Percentiles rank a stretch among this genome's conserved stretches.
These are phyloP conservation scores for Pentalonia nigronervosa DNA, from an alignment of 1,140 invertebrate species.

Conservation along the genomic window DNA sequence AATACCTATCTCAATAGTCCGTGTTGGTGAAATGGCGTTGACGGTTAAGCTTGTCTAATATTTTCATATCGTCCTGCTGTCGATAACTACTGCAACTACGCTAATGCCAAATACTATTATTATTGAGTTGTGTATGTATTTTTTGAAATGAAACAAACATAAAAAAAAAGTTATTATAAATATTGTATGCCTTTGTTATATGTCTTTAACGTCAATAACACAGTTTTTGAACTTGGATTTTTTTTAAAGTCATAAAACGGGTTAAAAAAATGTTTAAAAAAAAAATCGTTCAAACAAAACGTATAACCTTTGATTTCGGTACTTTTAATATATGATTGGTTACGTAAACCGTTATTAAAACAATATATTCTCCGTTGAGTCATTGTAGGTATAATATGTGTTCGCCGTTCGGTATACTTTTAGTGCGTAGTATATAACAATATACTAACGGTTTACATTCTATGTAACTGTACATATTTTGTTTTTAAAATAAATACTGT, in stretches of 20 bases:
- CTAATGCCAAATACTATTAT: neutral
- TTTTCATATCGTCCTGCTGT: neutral
- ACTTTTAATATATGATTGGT: neutral
- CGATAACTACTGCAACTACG: neutral
- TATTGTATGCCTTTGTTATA: neutral
- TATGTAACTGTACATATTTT: no score
- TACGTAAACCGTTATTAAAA: neutral
- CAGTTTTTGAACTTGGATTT: neutral
- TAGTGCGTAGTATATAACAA: no score
- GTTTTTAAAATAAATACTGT: no score
- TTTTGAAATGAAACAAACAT: neutral
- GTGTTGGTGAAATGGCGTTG: neutral
- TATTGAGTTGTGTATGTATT: neutral
- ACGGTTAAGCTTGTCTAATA: neutral
- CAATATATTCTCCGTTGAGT: neutral
- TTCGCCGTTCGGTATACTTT: no score
- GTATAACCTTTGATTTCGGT: neutral
- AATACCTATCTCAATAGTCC: neutral
- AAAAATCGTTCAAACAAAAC: neutral
- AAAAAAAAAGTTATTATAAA: neutral
- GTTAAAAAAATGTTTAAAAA: no score
- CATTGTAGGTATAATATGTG: neutral
- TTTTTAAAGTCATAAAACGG: no score
- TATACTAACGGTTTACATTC: no score
- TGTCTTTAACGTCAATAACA: neutral